Base-by-base conservation (phyloP, 2,888 invertebrate genomes). In the Acrobasis suavella region DNA sequence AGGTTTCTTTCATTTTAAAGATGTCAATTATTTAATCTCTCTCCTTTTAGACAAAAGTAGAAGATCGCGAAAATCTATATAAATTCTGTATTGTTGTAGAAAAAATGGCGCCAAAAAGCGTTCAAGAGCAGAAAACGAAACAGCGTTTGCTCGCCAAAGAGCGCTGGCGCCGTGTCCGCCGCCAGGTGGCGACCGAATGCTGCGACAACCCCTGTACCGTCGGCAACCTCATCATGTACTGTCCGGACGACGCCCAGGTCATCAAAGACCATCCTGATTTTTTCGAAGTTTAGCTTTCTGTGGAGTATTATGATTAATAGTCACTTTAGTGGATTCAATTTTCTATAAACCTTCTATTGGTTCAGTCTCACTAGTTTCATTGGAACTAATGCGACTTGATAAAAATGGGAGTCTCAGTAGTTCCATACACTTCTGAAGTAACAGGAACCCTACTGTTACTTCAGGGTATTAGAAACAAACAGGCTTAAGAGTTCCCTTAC, bases 111-210 rank as follows among this genome's bases (percentile, higher is more conserved):
- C 87, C 89, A 9, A 80, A 74, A 66, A 79, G 80, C 42, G 71
- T 86, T n/a, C 77, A 80, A 59, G 75, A 76, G 51, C 78, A 80
- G 10, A 74, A 75, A 38, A 76, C 71, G 15, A 78, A 75, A 60
- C 73, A 72, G 65, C 72, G 81, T 0, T 58, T 81, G n/a, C 68
- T 81, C 0, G 73, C 74, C 9, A 76, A 76, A 50, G 72, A 77
- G 39, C 75, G 73, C 0, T 83, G 83, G 84, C 72, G 74, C 42
- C 82, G 91, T 49, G 77, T 85, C 55, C 80, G 85, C 10, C 72
- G 90, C 52, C 89, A 89, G 65, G 83, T 91, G 0, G 89, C 87
- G 2, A 77, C 70, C 5, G 86, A 91, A 60, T 91, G 91, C 69
- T 91, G 91, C 63, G 77, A 84, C 9, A 71, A 70, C 1, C 70